Evolutionary conservation across 2,888 invertebrate species (phyloP).

Genomic region (Acronicta alni): DNA sequence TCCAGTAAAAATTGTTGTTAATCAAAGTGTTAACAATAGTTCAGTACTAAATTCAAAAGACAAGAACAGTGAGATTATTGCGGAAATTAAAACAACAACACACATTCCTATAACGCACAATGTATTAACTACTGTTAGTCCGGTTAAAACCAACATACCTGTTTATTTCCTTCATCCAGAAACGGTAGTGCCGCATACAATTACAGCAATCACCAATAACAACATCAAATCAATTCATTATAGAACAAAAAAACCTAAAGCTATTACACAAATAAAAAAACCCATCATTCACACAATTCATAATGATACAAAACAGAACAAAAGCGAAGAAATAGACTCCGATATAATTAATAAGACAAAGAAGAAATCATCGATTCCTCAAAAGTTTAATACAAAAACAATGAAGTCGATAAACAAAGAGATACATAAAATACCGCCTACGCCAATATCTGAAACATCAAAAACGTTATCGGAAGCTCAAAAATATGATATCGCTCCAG

Average conservation of each 20-base stretch:
- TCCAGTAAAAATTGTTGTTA: conserved; percentile 9
- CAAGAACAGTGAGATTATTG: not conserved
- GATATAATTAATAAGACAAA: conserved; percentile 72
- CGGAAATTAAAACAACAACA: conserved; percentile 19
- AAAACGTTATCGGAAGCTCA: conserved; percentile 71
- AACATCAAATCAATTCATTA: conserved; percentile 82
- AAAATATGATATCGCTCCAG: conserved; percentile 81
- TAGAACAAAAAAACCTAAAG: conserved; percentile 82
- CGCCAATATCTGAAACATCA: conserved; percentile 86
- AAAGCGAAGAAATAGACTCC: conserved; percentile 56
- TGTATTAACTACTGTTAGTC: conserved; percentile 16
- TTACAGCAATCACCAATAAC: conserved; percentile 80
- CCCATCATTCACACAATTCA: conserved; percentile 61
- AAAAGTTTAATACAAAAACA: conserved; percentile 71
- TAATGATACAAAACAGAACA: conserved; percentile 57
- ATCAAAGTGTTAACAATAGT: conserved; percentile 5
- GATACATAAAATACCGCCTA: conserved; percentile 84
- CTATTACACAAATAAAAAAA: conserved; percentile 79
- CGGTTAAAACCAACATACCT: conserved; percentile 27
- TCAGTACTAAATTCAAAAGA: conserved; percentile 12
- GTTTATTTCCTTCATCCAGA: conserved; percentile 38
- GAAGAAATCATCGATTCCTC: conserved; percentile 62
- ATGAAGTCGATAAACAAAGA: conserved; percentile 87
- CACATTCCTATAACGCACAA: conserved; percentile 13
- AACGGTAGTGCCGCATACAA: conserved; percentile 68